Base-by-base conservation (phyloP, 2,113 vertebrate species). In the Thalassoma bifasciatum region DNA sequence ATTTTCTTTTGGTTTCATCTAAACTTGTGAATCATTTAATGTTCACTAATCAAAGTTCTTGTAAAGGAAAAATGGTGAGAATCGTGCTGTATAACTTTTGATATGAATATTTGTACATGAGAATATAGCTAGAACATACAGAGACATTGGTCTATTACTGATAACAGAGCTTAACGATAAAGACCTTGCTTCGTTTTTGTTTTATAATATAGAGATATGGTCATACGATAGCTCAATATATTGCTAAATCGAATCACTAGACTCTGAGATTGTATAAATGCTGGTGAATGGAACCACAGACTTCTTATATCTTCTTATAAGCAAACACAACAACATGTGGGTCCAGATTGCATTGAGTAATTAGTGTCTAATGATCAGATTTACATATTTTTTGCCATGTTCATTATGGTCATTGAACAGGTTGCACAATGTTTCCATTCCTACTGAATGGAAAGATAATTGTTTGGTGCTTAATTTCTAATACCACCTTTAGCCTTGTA, bases 71-170 rank as follows among this genome's bases (percentile, higher is more conserved):
- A 92, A 93, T 93, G 91, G 92, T 93, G 92, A 93, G 91, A 93
- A 92, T 94, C 89, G 93, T 94, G 93, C 89, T 93, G 92, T 93
- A 92, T 91, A 92, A 90, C 86, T 93, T 94, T 94, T 94, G 84
- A 92, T 94, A 94, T 93, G 86, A 93, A 93, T 93, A 94, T 94
- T 94, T 94, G 93, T 94, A 94, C 91, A 92, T 93, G 89, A 93
- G 87, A 91, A 90, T 86, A 93, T 91, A 91, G 85, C 83, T 91
- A 92, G 91, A 87, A 89, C 82, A 92, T 90, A 90, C 92, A 93
- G 80, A 90, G 87, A 88, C 88, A 79, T 78, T 79, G 87, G 74
- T 92, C 88, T 89, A 88, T 88, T 82, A 88, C 88, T 85, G 85
- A 90, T 88, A 87, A 88, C 86, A 83, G 89, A 93, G 88, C 70